Evolutionary conservation across 1,140 invertebrate species (phyloP).

Genomic region (Acyrthosiphon pisum): DNA sequence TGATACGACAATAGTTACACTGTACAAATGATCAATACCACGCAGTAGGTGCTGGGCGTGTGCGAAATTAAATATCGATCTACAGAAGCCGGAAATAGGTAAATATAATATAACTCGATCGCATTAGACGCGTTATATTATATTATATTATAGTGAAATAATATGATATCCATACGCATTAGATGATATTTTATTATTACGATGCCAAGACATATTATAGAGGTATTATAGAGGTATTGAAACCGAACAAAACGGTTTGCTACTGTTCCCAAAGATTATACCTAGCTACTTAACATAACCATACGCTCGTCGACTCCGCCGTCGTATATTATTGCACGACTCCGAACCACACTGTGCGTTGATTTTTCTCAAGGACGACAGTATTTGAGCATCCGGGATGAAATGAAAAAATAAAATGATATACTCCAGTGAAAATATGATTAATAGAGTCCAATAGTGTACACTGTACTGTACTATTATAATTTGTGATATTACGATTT

Average conservation of each 20-base stretch:
- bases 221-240: background rate
- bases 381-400: background rate
- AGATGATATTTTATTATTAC: too few species aligned
- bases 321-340: background rate
- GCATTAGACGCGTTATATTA: background rate
- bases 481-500: slow-evolving; percentile 19
- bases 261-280: background rate
- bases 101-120: background rate
- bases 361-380: background rate
- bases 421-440: background rate
- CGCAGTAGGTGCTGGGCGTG: background rate
- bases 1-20: background rate
- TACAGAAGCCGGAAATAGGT: background rate
- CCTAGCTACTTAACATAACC: background rate
- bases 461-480: background rate
- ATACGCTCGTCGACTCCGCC: background rate
- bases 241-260: background rate
- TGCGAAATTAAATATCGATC: background rate
- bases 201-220: background rate
- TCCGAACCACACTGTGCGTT: background rate
- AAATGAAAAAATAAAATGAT: background rate
- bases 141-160: background rate
- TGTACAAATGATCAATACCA: background rate
- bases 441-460: background rate
- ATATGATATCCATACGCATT: background rate